phyloP scores from a whole-genome alignment of 2,113 vertebrate genomes.

The Plotosus lineatus region DNA sequence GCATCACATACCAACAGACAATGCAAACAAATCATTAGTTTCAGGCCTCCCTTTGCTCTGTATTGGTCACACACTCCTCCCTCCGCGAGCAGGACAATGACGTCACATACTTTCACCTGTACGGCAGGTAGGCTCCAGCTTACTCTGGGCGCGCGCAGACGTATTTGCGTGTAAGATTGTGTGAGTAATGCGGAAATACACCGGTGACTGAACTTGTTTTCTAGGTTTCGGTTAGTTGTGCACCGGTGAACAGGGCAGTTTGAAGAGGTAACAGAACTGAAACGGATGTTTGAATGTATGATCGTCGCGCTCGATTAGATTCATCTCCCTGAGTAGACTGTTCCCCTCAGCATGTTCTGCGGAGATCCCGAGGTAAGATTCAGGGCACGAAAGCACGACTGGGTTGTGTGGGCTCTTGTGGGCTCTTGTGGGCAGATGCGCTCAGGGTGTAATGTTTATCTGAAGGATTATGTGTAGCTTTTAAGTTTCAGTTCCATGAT shows the following conservation, averaged over 20 bases:
- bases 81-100: background rate
- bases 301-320: background rate
- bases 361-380: background rate
- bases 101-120: constrained; percentile 27
- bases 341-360: background rate
- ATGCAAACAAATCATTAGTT: background rate
- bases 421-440: background rate
- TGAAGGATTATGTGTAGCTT: background rate
- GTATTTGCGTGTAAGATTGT: background rate
- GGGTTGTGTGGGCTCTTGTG: background rate
- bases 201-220: background rate
- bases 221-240: background rate
- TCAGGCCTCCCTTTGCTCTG: background rate
- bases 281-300: background rate
- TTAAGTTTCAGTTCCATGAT: background rate
- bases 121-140: constrained; percentile 10
- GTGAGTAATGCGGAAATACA: background rate
- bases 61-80: background rate
- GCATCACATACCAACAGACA: background rate
- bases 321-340: background rate
- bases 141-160: constrained; percentile 2
- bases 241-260: background rate
- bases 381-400: background rate
- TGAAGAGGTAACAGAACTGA: background rate
- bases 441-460: background rate